Evolutionary conservation across 2,888 invertebrate genomes (phyloP).

Genomic region (Druceiella hillmani): DNA sequence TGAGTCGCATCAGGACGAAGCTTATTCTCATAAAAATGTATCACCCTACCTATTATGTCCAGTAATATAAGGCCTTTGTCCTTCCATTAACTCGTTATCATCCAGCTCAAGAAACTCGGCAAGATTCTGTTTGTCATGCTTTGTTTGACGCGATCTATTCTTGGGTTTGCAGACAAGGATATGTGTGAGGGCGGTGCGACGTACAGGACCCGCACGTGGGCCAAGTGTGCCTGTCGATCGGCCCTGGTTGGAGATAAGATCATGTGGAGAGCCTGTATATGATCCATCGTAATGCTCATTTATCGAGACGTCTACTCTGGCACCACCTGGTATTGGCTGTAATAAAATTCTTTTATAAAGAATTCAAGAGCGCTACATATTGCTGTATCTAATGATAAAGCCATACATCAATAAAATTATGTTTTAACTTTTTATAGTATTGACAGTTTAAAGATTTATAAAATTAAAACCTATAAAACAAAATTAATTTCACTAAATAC

Average conservation of each 20-base stretch:
- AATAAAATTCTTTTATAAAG: too few relatives aligned
- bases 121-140: conserved; percentile 61
- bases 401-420: too few relatives aligned
- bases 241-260: conserved; percentile 73
- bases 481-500: too few relatives aligned
- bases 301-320: conserved; percentile 90
- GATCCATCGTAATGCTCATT: conserved; percentile 95
- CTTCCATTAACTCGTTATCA: conserved; percentile 69
- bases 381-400: too few relatives aligned
- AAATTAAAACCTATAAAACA: too few relatives aligned
- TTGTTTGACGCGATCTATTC: conserved; percentile 44
- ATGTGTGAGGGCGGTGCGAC: conserved; percentile 71
- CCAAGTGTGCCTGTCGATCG: conserved; percentile 64
- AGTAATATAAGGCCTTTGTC: conserved; percentile 83
- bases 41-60: conserved; percentile 71
- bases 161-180: conserved; percentile 70
- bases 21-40: neutral
- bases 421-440: too few relatives aligned
- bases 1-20: neutral
- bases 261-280: conserved; percentile 89
- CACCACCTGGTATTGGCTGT: conserved; percentile 70
- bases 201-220: conserved; percentile 71
- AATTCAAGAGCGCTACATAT: too few relatives aligned
- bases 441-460: too few relatives aligned
- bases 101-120: conserved; percentile 87